Conservation (phyloP, 2,113 vertebrate species). For the Seriola dumerili region DNA sequence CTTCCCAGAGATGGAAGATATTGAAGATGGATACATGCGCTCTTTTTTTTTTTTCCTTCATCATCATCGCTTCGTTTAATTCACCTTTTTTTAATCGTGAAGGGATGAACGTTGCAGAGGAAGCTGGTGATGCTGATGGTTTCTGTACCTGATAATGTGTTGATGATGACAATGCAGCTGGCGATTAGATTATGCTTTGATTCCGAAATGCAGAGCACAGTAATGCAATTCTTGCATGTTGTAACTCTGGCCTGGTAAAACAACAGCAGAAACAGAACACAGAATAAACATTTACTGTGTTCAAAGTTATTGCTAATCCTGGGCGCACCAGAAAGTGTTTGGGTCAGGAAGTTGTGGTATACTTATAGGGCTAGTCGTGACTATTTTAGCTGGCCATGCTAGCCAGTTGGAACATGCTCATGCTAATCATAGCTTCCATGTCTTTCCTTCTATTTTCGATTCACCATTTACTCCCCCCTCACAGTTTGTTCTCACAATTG, state of each 20-base stretch:
- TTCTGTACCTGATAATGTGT: conserved; percentile 26
- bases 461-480: neutral
- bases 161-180: conserved; percentile 26
- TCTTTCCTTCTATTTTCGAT: neutral
- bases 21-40: conserved; percentile 52
- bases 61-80: conserved; percentile 54
- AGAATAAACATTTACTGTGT: too few species aligned
- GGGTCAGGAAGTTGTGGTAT: too few species aligned
- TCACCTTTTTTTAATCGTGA: conserved; percentile 64
- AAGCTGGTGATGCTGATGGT: conserved; percentile 17
- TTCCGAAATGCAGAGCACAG: conserved; percentile 20
- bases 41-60: conserved; percentile 29
- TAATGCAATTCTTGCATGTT: neutral
- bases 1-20: conserved; percentile 62
- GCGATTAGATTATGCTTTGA: conserved; percentile 21
- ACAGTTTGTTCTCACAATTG: neutral
- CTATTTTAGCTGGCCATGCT: too few species aligned
- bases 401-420: neutral
- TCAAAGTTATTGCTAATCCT: too few species aligned
- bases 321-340: too few species aligned
- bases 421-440: neutral
- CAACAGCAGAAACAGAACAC: neutral
- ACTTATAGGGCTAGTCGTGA: too few species aligned
- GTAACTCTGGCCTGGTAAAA: conserved; percentile 15
- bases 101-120: conserved; percentile 45